phyloP scores from a whole-genome alignment of 2,888 invertebrate genomes.

The Brassicogethes aeneus region DNA sequence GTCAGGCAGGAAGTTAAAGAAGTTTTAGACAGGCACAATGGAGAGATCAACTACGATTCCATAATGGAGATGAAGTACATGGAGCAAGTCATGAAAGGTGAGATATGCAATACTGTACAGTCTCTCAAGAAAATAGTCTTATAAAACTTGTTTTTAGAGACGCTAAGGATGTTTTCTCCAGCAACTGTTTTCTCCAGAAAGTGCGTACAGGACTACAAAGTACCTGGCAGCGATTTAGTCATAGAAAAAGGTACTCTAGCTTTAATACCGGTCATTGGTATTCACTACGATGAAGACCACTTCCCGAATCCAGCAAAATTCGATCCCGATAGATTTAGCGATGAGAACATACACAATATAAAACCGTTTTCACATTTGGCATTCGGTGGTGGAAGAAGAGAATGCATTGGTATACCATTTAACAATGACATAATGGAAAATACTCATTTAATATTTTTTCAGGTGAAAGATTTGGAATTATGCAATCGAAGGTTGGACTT shows the following conservation, averaged over 20 bases:
- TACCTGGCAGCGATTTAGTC: slow-evolving; percentile 13
- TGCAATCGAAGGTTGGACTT: slow-evolving; percentile 17
- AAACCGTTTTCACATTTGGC: slow-evolving; percentile 15
- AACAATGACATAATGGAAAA: too few species aligned
- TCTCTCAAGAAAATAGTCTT: too few species aligned
- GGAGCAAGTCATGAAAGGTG: slow-evolving; percentile 12
- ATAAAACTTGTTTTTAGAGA: too few species aligned
- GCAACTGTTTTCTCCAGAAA: slow-evolving; percentile 13
- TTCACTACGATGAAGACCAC: slow-evolving; percentile 16
- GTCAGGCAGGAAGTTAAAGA: slow-evolving; percentile 11
- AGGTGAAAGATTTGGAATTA: slow-evolving; percentile 23
- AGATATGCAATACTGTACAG: too few species aligned
- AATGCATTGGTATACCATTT: slow-evolving; percentile 20
- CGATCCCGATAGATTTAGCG: slow-evolving; percentile 18
- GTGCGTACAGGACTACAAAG: slow-evolving; percentile 16
- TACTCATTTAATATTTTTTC: too few species aligned
- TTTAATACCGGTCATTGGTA: slow-evolving; percentile 13
- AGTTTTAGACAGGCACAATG: slow-evolving; percentile 10
- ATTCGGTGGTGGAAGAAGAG: slow-evolving; percentile 19
- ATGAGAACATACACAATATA: slow-evolving; percentile 13
- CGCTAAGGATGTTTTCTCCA: slow-evolving; percentile 16
- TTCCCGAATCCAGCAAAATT: slow-evolving; percentile 15
- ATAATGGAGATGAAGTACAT: slow-evolving; percentile 14
- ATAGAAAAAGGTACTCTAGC: slow-evolving; percentile 14
- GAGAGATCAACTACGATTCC: slow-evolving; percentile 14